Conservation (phyloP, 2,888 invertebrate species). For the Pollenia amentaria region DNA sequence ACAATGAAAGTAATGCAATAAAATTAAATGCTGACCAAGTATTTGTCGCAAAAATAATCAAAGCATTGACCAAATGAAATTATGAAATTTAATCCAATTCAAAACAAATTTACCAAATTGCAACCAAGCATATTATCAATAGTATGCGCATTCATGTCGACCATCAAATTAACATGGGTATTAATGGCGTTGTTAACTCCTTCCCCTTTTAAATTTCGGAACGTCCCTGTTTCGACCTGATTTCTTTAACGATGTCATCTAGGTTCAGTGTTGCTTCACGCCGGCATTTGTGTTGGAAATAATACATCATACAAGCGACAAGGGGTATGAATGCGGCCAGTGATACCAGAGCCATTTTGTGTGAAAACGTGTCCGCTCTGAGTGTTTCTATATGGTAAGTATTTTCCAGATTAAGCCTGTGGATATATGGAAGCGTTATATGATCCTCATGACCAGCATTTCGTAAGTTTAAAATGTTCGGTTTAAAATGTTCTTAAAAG, state of each 20-base stretch:
- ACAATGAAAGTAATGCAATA: background rate
- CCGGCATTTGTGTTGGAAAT: background rate
- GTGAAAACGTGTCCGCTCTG: background rate
- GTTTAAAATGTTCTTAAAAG: background rate
- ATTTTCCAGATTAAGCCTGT: background rate
- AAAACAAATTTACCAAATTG: no score
- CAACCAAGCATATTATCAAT: no score
- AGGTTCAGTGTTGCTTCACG: background rate
- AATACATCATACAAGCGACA: background rate
- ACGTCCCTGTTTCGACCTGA: constrained; percentile 9
- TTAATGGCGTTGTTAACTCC: no score
- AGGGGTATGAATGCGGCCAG: background rate
- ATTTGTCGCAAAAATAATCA: no score
- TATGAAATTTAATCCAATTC: no score
- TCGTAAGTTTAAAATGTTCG: background rate
- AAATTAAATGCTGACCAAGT: background rate
- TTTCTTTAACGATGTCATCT: background rate
- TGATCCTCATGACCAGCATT: background rate
- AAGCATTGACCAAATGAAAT: no score
- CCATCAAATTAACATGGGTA: no score
- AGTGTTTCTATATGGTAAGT: background rate
- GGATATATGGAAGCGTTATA: constrained; percentile 16
- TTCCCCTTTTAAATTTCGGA: no score
- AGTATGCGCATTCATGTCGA: no score
- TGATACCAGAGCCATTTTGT: background rate